These are phyloP conservation scores for Eleginops maclovinus DNA, from an alignment of 2,113 vertebrate genomes.

Conservation along the genomic window DNA sequence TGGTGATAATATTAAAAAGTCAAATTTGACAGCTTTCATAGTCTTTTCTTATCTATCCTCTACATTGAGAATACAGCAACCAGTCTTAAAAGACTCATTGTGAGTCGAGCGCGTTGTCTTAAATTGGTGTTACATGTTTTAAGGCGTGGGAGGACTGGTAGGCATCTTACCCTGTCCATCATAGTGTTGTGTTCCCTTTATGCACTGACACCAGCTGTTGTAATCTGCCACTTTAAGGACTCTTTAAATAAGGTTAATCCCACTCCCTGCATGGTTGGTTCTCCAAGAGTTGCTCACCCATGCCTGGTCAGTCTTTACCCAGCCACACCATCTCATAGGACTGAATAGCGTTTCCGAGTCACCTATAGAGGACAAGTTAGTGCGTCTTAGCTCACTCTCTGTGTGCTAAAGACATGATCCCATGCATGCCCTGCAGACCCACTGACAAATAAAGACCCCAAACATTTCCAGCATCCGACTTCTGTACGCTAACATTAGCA, in stretches of 20 bases:
- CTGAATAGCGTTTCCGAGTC: neutral
- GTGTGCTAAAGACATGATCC: conserved; percentile 31
- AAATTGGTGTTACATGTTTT: neutral
- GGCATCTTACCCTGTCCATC: neutral
- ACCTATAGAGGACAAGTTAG: conserved; percentile 8
- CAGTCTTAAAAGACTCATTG: too few relatives aligned
- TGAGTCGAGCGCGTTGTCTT: too few relatives aligned
- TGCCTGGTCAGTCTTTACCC: conserved; percentile 19
- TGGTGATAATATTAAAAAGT: too few relatives aligned
- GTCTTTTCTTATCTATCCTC: too few relatives aligned
- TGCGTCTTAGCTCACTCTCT: conserved; percentile 14
- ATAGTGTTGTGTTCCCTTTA: conserved; percentile 33
- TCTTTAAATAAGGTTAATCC: conserved; percentile 7
- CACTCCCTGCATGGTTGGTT: conserved; percentile 47
- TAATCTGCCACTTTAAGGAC: conserved; percentile 29
- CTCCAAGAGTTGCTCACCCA: conserved; percentile 22
- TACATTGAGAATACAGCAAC: too few relatives aligned
- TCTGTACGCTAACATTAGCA: conserved; percentile 27
- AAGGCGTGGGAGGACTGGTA: conserved; percentile 21
- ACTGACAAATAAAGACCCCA: conserved; percentile 35
- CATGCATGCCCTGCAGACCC: conserved; percentile 53
- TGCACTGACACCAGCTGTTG: conserved; percentile 15
- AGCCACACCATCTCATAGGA: neutral
- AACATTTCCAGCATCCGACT: conserved; percentile 34
- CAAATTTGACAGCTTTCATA: too few relatives aligned